phyloP scores from a whole-genome alignment of 2,113 vertebrate genomes.

The Triplophysa rosa region DNA sequence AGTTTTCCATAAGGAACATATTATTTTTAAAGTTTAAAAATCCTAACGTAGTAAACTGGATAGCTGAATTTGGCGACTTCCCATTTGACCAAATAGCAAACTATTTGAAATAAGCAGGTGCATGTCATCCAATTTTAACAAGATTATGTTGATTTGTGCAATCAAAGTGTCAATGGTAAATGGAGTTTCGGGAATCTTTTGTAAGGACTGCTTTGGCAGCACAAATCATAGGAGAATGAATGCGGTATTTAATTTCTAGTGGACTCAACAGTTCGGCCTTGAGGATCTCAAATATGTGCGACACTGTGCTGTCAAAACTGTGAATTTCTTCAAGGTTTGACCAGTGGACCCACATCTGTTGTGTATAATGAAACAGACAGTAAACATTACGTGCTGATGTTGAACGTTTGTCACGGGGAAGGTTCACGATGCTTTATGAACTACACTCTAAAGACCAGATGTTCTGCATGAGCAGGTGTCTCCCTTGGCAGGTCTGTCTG shows the following conservation, averaged over 20 bases:
- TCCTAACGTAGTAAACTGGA: background rate
- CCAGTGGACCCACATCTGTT: background rate
- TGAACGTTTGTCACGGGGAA: background rate
- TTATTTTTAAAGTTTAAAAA: background rate
- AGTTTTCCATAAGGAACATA: background rate
- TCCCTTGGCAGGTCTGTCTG: background rate
- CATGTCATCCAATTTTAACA: too few species aligned
- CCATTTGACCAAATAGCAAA: too few species aligned
- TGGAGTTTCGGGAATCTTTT: too few species aligned
- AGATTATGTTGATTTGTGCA: too few species aligned
- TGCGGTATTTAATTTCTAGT: background rate
- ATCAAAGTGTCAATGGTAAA: too few species aligned
- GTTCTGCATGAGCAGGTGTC: background rate
- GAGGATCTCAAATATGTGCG: background rate
- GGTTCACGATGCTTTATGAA: background rate
- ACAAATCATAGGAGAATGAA: background rate
- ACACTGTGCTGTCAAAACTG: background rate
- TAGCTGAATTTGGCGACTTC: background rate
- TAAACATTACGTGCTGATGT: background rate
- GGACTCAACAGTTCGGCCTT: background rate
- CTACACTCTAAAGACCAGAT: background rate
- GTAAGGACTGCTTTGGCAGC: background rate
- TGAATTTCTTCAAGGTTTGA: background rate
- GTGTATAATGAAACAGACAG: background rate
- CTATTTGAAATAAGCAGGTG: too few species aligned